Base-by-base conservation (phyloP, 2,797 vertebrate genomes). In the Pyrrhura leucotis region DNA sequence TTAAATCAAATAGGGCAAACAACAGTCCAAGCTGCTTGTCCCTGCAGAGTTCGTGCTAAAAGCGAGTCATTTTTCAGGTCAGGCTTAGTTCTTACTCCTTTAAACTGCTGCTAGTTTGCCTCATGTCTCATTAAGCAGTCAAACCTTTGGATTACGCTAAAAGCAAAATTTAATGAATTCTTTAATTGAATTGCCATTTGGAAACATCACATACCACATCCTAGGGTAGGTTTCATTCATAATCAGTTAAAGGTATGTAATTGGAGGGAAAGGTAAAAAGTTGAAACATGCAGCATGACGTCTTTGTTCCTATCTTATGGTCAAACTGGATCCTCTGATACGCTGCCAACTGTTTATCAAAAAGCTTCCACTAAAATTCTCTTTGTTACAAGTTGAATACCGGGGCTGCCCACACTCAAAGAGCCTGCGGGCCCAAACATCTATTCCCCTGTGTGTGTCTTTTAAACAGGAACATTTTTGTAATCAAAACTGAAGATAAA, bases 401-500 rank as follows among this genome's bases (percentile, higher is more conserved):
- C 28, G 81, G 67, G 83, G 63, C 83, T 93, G 93, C 83, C 91
- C 26, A 6, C 8, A 45, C 88, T 90, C 74, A n/a, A 11, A 72
- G 85, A 53, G 51, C 35, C 80, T 28, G 47, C 3, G 26, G 66
- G 90, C 83, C 67, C 54, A 4, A 28, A 50, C 80, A 21, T 85
- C 71, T 33, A 91, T 89, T 89, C 74, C 68, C 63, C 62, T 63
- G 79, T 0, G 0, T 44, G 12, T 7, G 54, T 80, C 76, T 74
- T 85, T 69, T 69, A 92, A 97, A 95, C 87, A 94, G 93, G 89
- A 96, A 96, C 87, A 35, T 75, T 86, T 84, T 66, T 81, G 50
- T 95, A 95, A 89, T 83, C 91, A 88, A 68, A 96, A 4, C 78
- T 28, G 82, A 48, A 85, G 93, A 92, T 86, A 28, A 91, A 92